Conservation (phyloP, 2,888 invertebrate genomes). For the Apotomis betuletana region DNA sequence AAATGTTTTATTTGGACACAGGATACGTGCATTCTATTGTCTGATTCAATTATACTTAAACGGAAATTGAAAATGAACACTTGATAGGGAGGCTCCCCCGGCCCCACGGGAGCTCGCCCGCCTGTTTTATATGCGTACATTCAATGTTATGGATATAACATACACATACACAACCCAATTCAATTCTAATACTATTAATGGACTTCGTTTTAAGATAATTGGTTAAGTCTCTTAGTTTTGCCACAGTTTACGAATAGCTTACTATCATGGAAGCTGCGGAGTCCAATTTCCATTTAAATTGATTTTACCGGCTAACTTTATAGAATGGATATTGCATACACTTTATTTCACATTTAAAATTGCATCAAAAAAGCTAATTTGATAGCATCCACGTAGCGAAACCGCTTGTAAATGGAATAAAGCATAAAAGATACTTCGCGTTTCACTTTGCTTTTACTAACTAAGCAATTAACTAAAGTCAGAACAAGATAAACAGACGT, state of each 20-base stretch:
- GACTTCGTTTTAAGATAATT: conserved; percentile 6
- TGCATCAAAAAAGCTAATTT: neutral
- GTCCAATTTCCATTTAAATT: conserved; percentile 14
- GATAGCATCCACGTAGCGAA: neutral
- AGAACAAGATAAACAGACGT: conserved; percentile 6
- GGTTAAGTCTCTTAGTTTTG: neutral
- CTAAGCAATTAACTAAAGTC: conserved; percentile 1
- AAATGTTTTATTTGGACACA: conserved; percentile 38
- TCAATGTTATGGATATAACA: conserved; percentile 19
- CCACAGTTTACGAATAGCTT: neutral
- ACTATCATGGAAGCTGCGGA: neutral
- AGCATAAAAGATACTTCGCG: neutral
- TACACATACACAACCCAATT: conserved; percentile 2
- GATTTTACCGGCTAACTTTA: conserved; percentile 7
- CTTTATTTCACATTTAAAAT: conserved; percentile 11
- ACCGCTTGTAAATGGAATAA: neutral
- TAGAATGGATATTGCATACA: neutral
- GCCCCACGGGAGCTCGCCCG: conserved; percentile 48
- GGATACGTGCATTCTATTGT: conserved; percentile 48
- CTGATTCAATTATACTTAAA: conserved; percentile 70
- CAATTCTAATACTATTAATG: conserved; percentile 31
- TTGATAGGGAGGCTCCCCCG: conserved; percentile 52
- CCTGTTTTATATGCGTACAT: conserved; percentile 25
- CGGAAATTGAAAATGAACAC: conserved; percentile 73
- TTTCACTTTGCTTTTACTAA: conserved; percentile 11